Base-by-base conservation (phyloP, 2,888 invertebrate species). In the Chouioia cunea region DNA sequence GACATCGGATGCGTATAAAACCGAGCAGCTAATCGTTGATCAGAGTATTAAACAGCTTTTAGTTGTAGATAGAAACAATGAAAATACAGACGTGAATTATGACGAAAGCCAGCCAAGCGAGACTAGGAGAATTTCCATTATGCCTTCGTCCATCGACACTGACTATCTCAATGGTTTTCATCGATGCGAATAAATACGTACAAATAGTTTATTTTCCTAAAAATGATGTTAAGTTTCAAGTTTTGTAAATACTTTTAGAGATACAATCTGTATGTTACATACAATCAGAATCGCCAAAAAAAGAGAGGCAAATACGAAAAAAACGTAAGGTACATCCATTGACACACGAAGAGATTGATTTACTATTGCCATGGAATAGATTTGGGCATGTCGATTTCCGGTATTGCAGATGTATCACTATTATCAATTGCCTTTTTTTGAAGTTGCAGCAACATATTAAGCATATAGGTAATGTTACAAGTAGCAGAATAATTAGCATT, bases 351-450 rank as follows among this genome's bases (percentile, higher is more conserved):
- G 8, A 65, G n/a, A 12, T 10, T 0, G 27, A 52, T 53, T 1
- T 14, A 0, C 4, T 46, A 44, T 27, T 68, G 8, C 46, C 44
- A 23, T 14, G 22, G 50, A 65, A 71, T 1, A 72, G 65, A 48
- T 77, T 78, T 54, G 68, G n/a, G 2, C 66, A 76, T 46, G 59
- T 80, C 0, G 79, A 81, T 70, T 77, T 77, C 57, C 74, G 81
- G 0, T 78, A 78, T 43, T 81, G 81, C 52, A 74, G 74, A 14
- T 81, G 81, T 36, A 70, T 72, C 0, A 65, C 69, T 4, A 46
- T 76, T 1, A 60, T 79, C 4, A 70, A 67, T n/a, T 74, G 73
- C 20, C 53, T 79, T 15, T 80, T 77, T 23, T 67, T 73, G 74
- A 72, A 48, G n/a, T 54, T 81, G 4, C 20, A 71, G 14, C 23